Evolutionary conservation across 2,888 invertebrate genomes (phyloP), one percentile per base, ranked within the genome.

Genomic region (Pyrrhosoma nymphula): DNA sequence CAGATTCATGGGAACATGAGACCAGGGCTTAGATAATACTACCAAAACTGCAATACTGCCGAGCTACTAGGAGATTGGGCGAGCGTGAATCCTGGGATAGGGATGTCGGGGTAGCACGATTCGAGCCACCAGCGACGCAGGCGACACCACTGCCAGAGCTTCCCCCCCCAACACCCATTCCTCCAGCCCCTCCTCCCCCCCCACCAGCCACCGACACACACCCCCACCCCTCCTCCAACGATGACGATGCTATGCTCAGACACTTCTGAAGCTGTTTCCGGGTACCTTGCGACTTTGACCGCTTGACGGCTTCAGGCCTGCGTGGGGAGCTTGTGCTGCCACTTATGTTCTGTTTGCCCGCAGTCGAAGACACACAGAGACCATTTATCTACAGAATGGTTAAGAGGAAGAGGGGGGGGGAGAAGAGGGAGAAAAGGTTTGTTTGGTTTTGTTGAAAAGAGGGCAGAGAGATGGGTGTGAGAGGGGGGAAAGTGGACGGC

Each of bases 21-120:
- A 93, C 69, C 69, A 93, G 93, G 93, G 93, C 93, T 47, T 93
- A 75, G 93, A 93, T 93, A 47, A 93, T 93, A 93, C 93, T 98
- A 98, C 98, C 98, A 98, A 98, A 98, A 98, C 98, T 98, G 98
- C 98, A 98, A 98, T 98, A 98, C 98, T 98, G 98, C 98, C 98
- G 98, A 98, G 98, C 98, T 98, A 98, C 98, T 97, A 98, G 98
- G 97, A 98, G 98, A 97, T 96, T 96, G 95, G 60, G 95, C 90
- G 95, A 96, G 55, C 96, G 96, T 96, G 96, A 96, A 96, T 96
- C 97, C 97, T 97, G 97, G 97, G 98, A 97, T 97, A 97, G 97
- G 97, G 97, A 97, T 97, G 97, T 96, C 95, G 89, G 39, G 97
- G 97, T 63, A 93, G 93, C 93, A 93, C 93, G 93, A 93, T 93